Conservation (phyloP, 2,113 vertebrate species). For the Stictonetta naevosa region DNA sequence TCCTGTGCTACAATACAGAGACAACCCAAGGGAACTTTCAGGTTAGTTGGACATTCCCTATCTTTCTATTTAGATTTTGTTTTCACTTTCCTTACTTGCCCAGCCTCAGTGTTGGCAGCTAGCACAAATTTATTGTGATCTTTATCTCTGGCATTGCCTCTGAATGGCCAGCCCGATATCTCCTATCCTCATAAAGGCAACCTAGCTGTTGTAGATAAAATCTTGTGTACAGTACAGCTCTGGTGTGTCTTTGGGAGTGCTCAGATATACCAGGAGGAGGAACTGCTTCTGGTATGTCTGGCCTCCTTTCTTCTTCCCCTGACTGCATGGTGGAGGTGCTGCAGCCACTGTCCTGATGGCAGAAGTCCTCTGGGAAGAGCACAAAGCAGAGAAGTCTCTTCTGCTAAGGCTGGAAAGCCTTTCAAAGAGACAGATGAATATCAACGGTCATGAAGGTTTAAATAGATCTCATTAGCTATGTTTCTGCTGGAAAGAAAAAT, state of each 20-base stretch:
- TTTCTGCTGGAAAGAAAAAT: neutral
- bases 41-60: neutral
- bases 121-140: neutral
- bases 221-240: neutral
- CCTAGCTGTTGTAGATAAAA: neutral
- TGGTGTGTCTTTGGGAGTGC: neutral
- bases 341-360: neutral
- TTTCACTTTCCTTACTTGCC: neutral
- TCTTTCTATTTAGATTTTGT: neutral
- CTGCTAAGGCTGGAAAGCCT: neutral
- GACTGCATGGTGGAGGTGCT: fast-evolving
- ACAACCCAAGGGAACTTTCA: neutral
- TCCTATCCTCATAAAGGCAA: neutral
- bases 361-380: neutral
- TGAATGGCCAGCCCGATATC: neutral
- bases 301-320: neutral
- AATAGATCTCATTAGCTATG: neutral
- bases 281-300: fast-evolving
- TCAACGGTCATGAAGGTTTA: neutral
- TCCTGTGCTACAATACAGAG: neutral
- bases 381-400: neutral
- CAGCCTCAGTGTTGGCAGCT: neutral
- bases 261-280: neutral
- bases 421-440: neutral
- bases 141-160: neutral